A percentile compares a stretch with the other conserved stretches of the same genome.
Evolutionary conservation across 35 echinoderm and acorn worm species (phyloP).

Genomic region (Apostichopus japonicus): DNA sequence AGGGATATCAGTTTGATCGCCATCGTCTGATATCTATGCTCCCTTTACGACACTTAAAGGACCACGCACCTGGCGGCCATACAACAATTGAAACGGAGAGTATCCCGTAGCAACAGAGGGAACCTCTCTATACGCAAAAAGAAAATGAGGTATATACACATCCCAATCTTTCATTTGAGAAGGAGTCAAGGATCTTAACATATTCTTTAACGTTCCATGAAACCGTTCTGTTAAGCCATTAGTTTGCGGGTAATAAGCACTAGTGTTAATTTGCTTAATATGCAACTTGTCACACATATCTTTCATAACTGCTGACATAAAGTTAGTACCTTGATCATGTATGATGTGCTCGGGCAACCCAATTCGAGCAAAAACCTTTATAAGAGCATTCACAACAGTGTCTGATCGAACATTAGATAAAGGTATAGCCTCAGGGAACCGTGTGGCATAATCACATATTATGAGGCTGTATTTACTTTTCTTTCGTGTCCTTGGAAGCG

Average conservation of each 20-base stretch:
- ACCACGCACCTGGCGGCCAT: no score
- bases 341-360: slow-evolving; percentile 42
- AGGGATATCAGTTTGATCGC: slow-evolving; percentile 5
- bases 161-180: slow-evolving; percentile 22
- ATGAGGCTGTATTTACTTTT: slow-evolving; percentile 19
- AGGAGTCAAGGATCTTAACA: background rate
- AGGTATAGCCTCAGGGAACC: slow-evolving; percentile 51
- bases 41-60: no score
- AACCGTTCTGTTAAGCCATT: slow-evolving; percentile 42
- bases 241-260: slow-evolving; percentile 43
- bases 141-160: no score
- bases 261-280: slow-evolving; percentile 46
- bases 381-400: slow-evolving; percentile 50
- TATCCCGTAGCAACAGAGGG: no score
- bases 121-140: no score
- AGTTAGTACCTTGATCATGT: slow-evolving; percentile 57
- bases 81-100: no score
- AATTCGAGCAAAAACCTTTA: slow-evolving; percentile 34
- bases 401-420: slow-evolving; percentile 29
- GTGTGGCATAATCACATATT: slow-evolving; percentile 45
- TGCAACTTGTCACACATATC: slow-evolving; percentile 25
- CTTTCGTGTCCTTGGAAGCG: background rate
- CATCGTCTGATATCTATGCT: no score
- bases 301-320: slow-evolving; percentile 43
- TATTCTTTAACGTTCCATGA: slow-evolving; percentile 37